phyloP scores from a whole-genome alignment of 2,797 vertebrate genomes.

The Champsocephalus gunnari region DNA sequence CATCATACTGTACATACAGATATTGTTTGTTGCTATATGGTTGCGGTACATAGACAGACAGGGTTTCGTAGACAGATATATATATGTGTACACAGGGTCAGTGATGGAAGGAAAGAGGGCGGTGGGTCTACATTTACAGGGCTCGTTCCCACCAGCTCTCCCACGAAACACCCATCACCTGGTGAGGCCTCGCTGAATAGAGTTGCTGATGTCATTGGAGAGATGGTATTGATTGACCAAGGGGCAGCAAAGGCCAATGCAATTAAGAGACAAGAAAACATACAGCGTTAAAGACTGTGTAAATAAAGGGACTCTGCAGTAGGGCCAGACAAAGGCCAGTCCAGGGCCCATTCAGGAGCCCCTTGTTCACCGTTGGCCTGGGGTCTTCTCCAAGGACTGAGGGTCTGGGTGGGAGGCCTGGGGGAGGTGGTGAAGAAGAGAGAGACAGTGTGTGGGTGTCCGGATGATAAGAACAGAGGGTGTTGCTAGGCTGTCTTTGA shows the following conservation, averaged over 20 bases:
- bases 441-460: conserved; percentile 74
- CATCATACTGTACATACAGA: conserved; percentile 7
- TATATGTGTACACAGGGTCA: background rate
- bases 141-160: conserved; percentile 68
- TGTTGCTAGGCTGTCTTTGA: conserved; percentile 84
- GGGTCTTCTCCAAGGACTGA: conserved; percentile 82
- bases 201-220: conserved; percentile 78
- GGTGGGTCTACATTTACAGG: conserved; percentile 22
- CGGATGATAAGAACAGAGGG: conserved; percentile 70
- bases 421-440: conserved; percentile 68
- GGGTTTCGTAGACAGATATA: too few relatives aligned
- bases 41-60: background rate
- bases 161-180: conserved; percentile 76
- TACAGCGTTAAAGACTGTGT: conserved; percentile 86
- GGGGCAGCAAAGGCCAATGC: conserved; percentile 83
- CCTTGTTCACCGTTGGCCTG: conserved; percentile 80
- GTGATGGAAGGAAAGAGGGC: background rate
- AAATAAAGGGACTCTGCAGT: conserved; percentile 84
- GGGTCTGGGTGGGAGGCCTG: conserved; percentile 77
- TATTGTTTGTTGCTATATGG: background rate
- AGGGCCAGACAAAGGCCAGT: conserved; percentile 79
- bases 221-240: conserved; percentile 83
- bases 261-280: conserved; percentile 88
- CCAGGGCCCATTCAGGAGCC: conserved; percentile 82
- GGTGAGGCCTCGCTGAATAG: conserved; percentile 73